These are phyloP conservation scores for Condylostylus longicornis DNA, from an alignment of 1,140 invertebrate genomes.

Conservation along the genomic window DNA sequence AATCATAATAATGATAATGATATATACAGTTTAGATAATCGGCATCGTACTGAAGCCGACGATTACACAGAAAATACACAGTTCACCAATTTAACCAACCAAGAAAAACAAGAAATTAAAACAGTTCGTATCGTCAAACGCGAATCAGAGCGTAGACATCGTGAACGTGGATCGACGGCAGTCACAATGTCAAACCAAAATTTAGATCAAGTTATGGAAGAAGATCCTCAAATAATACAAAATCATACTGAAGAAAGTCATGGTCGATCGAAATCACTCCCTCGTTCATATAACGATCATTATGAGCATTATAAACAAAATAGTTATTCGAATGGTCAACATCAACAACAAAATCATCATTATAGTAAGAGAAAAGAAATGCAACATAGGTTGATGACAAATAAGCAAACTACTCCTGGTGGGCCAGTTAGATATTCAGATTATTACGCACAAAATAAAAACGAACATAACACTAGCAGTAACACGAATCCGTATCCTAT, in stretches of 20 bases:
- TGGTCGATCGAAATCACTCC: slow-evolving; percentile 3
- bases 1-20: slow-evolving; percentile 5
- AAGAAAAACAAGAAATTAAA: slow-evolving; percentile 77
- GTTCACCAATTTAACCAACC: slow-evolving; percentile 54
- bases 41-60: slow-evolving; percentile 15
- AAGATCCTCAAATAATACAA: slow-evolving; percentile 31
- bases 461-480: too few species aligned
- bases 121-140: slow-evolving; percentile 87
- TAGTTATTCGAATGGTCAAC: slow-evolving; percentile 8
- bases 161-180: slow-evolving; percentile 44
- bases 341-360: slow-evolving; percentile 24
- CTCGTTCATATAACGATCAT: slow-evolving; percentile 1
- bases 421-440: too few species aligned
- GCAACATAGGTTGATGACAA: too few species aligned
- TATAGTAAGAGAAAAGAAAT: too few species aligned
- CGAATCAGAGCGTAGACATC: slow-evolving; percentile 68
- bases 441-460: too few species aligned
- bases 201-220: slow-evolving; percentile 41
- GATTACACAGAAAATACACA: slow-evolving; percentile 35
- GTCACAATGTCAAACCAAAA: slow-evolving; percentile 28
- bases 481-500: slow-evolving; percentile 24
- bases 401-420: too few species aligned
- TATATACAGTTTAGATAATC: slow-evolving; percentile 15
- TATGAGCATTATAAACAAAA: slow-evolving; percentile 10
- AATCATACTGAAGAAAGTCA: not conserved